phyloP scores from a whole-genome alignment of 2,113 vertebrate species.

The Corvus hawaiiensis region DNA sequence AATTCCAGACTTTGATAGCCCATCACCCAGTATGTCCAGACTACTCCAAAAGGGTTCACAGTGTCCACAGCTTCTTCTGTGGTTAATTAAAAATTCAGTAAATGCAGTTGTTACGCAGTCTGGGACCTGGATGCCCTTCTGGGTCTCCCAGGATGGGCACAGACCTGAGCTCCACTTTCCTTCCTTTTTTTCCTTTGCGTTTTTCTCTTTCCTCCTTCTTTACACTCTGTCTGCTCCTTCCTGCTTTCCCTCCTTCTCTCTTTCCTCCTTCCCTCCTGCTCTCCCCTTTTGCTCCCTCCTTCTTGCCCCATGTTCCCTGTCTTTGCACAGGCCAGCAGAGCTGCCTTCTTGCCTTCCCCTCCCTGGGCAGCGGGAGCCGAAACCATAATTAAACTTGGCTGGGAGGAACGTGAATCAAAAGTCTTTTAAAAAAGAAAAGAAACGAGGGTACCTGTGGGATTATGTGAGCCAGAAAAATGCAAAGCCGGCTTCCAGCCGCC shows the following conservation, averaged over 20 bases:
- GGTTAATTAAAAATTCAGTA: background rate
- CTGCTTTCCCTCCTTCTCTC: background rate
- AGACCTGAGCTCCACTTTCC: background rate
- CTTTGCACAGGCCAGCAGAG: background rate
- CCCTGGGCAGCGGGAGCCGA: background rate
- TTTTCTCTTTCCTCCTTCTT: background rate
- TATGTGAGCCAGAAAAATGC: conserved; percentile 1
- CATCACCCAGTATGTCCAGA: background rate
- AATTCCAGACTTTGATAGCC: background rate
- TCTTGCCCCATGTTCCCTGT: accelerated
- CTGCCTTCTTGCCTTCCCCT: background rate
- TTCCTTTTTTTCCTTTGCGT: background rate
- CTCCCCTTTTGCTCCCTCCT: background rate
- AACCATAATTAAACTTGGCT: conserved; percentile 43
- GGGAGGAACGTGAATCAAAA: conserved; percentile 46
- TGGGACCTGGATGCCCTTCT: background rate
- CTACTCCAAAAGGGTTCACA: background rate
- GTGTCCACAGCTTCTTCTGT: background rate
- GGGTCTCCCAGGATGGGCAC: background rate
- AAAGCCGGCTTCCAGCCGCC: conserved; percentile 20
- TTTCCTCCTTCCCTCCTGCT: background rate
- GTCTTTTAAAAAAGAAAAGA: conserved; percentile 34
- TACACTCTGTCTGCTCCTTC: background rate
- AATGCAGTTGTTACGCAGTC: background rate
- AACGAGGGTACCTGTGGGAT: conserved; percentile 38